phyloP scores from a whole-genome alignment of 2,113 vertebrate species.

The Varanus komodoensis region DNA sequence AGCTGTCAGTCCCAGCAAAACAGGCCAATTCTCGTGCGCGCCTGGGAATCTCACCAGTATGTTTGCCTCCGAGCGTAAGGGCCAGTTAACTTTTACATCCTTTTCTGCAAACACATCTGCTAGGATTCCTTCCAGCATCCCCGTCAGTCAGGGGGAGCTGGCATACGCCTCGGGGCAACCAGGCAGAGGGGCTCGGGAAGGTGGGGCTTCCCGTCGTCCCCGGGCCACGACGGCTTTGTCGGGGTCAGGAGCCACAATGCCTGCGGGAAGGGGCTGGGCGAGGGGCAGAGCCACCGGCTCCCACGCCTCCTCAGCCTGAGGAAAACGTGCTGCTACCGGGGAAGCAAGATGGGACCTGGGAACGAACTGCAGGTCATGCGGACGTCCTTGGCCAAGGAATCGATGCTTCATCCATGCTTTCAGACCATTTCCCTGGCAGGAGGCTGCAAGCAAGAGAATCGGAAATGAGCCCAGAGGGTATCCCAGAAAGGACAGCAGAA shows the following conservation, averaged over 20 bases:
- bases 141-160: background rate
- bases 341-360: background rate
- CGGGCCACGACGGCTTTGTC: background rate
- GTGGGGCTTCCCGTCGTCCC: background rate
- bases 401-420: background rate
- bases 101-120: background rate
- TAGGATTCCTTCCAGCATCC: background rate
- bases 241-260: background rate
- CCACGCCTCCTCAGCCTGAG: background rate
- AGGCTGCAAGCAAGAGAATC: background rate
- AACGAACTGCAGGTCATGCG: background rate
- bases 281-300: background rate
- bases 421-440: background rate
- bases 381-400: background rate
- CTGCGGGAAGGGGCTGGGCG: background rate
- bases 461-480: background rate
- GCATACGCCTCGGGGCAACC: background rate
- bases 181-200: background rate
- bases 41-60: background rate
- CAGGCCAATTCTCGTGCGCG: too few relatives aligned
- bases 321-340: background rate
- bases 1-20: too few relatives aligned
- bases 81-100: too few relatives aligned
- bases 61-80: background rate
- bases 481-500: too few relatives aligned